Conservation (phyloP, 2,797 vertebrate genomes). For the Lates japonicus region DNA sequence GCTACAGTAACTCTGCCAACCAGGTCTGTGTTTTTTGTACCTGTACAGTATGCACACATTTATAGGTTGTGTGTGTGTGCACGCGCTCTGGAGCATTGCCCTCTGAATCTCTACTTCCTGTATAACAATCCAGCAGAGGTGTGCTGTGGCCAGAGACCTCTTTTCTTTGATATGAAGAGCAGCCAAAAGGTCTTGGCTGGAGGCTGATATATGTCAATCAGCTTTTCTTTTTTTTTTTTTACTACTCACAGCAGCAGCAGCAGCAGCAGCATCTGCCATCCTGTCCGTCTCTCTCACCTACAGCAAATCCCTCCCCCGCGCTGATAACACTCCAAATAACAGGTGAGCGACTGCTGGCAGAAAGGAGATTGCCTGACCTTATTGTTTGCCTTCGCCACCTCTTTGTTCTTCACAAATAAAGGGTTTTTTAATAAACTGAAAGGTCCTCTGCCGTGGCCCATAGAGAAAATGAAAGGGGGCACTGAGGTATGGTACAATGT, state of each 20-base stretch:
- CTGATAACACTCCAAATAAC: slow-evolving; percentile 98
- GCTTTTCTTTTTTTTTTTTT: slow-evolving; percentile 46
- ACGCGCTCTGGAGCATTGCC: slow-evolving; percentile 27
- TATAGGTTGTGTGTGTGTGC: slow-evolving; percentile 9
- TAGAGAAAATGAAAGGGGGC: slow-evolving; percentile 99
- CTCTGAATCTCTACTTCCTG: slow-evolving; percentile 47
- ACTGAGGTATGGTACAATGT: slow-evolving; percentile 99
- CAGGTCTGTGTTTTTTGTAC: slow-evolving; percentile 6
- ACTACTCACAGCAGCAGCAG: slow-evolving; percentile 31
- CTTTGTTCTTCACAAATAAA: slow-evolving; percentile 99
- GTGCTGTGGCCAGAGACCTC: slow-evolving; percentile 65
- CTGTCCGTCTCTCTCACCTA: slow-evolving; percentile 78
- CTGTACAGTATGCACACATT: slow-evolving; percentile 3
- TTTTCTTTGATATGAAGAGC: slow-evolving; percentile 84
- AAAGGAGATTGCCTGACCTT: slow-evolving; percentile 99
- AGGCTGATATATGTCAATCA: slow-evolving; percentile 87
- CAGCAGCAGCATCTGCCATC: slow-evolving; percentile 51
- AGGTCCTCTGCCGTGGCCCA: slow-evolving; percentile 95
- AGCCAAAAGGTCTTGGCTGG: slow-evolving; percentile 86
- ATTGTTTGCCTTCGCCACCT: slow-evolving; percentile 96
- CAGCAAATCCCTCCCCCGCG: slow-evolving; percentile 88
- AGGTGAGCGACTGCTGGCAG: slow-evolving; percentile 99
- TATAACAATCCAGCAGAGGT: slow-evolving; percentile 54
- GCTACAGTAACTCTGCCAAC: slow-evolving; percentile 26
- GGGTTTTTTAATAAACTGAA: slow-evolving; percentile 99